Evolutionary conservation across 2,888 invertebrate genomes (phyloP).

Genomic region (Rosalia funebris): DNA sequence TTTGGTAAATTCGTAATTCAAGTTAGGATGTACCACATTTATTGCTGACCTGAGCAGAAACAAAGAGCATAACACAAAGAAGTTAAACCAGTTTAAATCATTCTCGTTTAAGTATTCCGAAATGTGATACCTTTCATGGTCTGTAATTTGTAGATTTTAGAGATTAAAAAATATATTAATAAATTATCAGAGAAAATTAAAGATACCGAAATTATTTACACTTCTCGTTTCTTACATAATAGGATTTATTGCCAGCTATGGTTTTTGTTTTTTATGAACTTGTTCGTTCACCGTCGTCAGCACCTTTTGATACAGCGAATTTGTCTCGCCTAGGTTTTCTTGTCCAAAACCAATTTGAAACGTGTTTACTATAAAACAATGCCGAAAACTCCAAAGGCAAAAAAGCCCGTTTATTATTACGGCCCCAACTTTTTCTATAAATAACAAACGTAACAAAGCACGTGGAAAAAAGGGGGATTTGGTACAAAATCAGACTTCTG

Average conservation of each 20-base stretch:
- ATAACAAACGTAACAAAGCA: neutral
- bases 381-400: neutral
- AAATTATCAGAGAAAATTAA: constrained; percentile 19
- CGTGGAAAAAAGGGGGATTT: neutral
- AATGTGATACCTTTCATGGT: constrained; percentile 10
- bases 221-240: constrained; percentile 12
- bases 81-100: constrained; percentile 11
- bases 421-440: neutral
- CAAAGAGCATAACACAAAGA: no score
- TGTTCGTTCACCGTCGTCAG: constrained; percentile 1
- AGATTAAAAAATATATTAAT: constrained; percentile 14
- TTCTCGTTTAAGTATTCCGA: constrained; percentile 13
- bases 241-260: constrained; percentile 12
- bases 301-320: constrained; percentile 2
- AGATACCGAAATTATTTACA: constrained; percentile 23
- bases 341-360: neutral
- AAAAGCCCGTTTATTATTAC: neutral
- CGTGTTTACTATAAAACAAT: neutral
- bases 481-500: neutral
- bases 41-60: neutral
- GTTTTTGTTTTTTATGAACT: constrained; percentile 2
- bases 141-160: constrained; percentile 8
- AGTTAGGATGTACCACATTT: no score
- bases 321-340: constrained; percentile 3
- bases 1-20: no score